phyloP scores from a whole-genome alignment of 2,113 vertebrate species.

The Indicator indicator region DNA sequence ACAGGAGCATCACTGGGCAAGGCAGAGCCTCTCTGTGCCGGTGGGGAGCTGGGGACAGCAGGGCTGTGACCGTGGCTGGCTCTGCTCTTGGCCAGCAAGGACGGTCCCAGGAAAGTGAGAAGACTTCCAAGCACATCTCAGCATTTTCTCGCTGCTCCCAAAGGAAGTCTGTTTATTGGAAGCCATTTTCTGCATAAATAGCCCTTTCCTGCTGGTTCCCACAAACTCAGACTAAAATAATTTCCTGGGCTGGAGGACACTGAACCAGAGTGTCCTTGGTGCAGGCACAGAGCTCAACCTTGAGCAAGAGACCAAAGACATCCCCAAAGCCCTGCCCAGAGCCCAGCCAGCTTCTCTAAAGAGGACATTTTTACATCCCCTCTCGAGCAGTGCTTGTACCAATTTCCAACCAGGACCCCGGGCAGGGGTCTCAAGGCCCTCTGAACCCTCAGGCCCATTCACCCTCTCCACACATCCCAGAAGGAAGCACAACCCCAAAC shows the following conservation, averaged over 20 bases:
- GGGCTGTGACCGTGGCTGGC: neutral
- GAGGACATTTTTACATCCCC: neutral
- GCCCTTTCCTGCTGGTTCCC: conserved; percentile 37
- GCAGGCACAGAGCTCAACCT: neutral
- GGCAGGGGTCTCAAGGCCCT: neutral
- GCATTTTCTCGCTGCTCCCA: conserved; percentile 11
- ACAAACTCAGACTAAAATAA: conserved; percentile 16
- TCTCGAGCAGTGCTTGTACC: neutral
- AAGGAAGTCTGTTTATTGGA: neutral
- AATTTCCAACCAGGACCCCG: neutral
- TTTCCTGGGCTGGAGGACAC: neutral
- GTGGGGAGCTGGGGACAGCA: neutral
- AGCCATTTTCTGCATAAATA: conserved; percentile 56
- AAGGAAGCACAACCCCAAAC: neutral
- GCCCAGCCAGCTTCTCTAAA: neutral
- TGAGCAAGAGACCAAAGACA: neutral
- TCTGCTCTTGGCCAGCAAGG: neutral
- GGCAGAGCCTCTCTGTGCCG: neutral
- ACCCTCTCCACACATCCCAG: rapidly evolving
- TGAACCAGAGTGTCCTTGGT: neutral
- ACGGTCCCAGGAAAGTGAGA: neutral
- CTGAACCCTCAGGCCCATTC: neutral
- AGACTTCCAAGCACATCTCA: conserved; percentile 32
- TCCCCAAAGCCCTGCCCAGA: neutral
- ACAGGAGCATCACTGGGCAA: neutral